Percentiles rank a stretch among this genome's conserved stretches.
Conservation (phyloP, 2,888 invertebrate genomes). For the Cosmorhoe ocellata region DNA sequence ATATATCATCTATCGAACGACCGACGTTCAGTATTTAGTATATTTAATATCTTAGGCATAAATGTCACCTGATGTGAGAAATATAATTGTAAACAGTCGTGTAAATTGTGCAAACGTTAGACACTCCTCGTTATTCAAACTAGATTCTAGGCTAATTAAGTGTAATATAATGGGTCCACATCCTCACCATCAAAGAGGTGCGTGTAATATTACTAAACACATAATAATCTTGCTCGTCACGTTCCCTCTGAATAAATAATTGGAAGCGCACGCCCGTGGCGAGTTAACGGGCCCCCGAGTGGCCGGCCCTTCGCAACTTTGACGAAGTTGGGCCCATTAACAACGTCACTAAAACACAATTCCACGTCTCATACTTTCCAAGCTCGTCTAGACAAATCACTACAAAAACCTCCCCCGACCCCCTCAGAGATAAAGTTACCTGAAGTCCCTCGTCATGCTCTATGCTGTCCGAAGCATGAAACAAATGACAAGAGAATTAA, state of each 20-base stretch:
- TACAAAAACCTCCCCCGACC: not conserved
- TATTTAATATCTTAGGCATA: too few relatives aligned
- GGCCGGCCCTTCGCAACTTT: constrained; percentile 51
- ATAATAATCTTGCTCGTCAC: constrained; percentile 18
- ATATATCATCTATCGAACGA: too few relatives aligned
- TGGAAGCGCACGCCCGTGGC: constrained; percentile 43
- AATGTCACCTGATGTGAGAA: too few relatives aligned
- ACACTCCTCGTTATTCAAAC: not conserved
- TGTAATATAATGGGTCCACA: not conserved
- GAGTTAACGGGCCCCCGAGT: constrained; percentile 41
- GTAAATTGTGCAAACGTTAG: too few relatives aligned
- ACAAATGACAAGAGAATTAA: too few relatives aligned
- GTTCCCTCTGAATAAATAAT: constrained; percentile 40
- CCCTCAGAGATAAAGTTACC: too few relatives aligned
- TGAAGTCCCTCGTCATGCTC: too few relatives aligned
- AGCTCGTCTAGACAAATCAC: constrained; percentile 54
- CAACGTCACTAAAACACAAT: constrained; percentile 73
- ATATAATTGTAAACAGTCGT: too few relatives aligned
- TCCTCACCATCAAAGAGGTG: not conserved
- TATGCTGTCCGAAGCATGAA: too few relatives aligned
- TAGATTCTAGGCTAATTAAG: not conserved
- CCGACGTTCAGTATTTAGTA: too few relatives aligned
- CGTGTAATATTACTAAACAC: constrained; percentile 4
- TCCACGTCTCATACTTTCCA: constrained; percentile 54
- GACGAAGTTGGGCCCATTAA: constrained; percentile 71